Base-by-base conservation (phyloP, 2,888 invertebrate genomes). In the Cataglyphis albicans region DNA sequence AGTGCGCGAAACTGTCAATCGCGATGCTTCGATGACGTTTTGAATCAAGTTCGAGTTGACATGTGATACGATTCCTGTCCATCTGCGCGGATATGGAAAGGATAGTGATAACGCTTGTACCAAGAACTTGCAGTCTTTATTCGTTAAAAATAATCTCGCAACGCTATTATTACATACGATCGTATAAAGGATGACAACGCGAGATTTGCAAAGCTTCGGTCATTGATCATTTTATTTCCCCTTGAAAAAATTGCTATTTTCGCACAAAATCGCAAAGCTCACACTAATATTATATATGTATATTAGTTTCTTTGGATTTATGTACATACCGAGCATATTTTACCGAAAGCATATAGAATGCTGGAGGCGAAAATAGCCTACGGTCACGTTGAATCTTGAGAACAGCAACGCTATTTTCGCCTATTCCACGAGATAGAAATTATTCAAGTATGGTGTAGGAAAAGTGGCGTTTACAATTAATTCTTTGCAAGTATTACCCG, bases 371-470 rank as follows among this genome's bases (percentile, higher is more conserved):
- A 12, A 44, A 29, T 29, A 44, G 44, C 44, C 0, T 44, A 44
- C 15, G 44, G 2, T 44, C 3, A 44, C 10, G 38, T 38, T 38
- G 10, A 38, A 32, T 32, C 18, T 64, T 35, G 10, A 64, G 12
- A 35, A n/a, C 12, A 35, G 32, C 10, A 10, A 67, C n/a, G n/a
- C 1, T 67, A 67, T 67, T 9, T 9, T 52, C 35, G 52, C 35
- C 52, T n/a, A 18, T 68, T 52, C 32, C 41, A n/a, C 21, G 55
- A 63, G 48, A 81, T n/a, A 25, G 32, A 81, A 52, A 72, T 61
- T 61, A n/a, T 21, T 15, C 67, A 15, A 38, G 25, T 57, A 68
- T n/a, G 12, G 0, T 1, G n/a, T 52, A 67, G 35, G 55, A 67
- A 78, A 67, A 78, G 44, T 41, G 29, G n/a, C 29, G 18, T 4